phyloP scores from a whole-genome alignment of 2,797 vertebrate genomes.

The Glyptemys insculpta region DNA sequence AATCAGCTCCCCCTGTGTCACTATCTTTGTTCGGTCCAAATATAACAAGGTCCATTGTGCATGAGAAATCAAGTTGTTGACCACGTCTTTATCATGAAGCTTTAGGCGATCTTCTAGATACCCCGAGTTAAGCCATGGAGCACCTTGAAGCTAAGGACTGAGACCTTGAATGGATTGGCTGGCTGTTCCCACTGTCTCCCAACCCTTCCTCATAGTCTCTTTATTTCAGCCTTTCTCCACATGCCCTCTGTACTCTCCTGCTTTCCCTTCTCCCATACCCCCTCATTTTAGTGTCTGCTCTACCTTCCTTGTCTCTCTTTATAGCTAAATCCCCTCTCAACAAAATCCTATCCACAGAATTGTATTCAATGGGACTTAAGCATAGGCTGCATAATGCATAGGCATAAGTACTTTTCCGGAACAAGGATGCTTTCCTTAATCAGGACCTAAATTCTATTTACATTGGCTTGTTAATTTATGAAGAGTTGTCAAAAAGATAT shows the following conservation, averaged over 20 bases:
- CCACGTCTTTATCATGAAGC: background rate
- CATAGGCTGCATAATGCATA: background rate
- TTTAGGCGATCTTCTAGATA: background rate
- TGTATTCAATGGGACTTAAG: constrained; percentile 35
- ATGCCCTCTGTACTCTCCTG: background rate
- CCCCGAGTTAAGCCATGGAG: background rate
- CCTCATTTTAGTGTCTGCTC: background rate
- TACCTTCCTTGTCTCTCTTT: background rate
- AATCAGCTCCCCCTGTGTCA: background rate
- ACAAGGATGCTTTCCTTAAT: constrained; percentile 60
- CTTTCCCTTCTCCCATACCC: background rate
- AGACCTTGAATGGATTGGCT: background rate
- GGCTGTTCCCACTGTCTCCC: background rate
- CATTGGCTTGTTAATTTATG: background rate
- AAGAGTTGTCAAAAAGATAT: constrained; percentile 31
- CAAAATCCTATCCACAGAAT: constrained; percentile 21
- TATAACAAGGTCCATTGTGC: background rate
- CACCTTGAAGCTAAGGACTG: background rate
- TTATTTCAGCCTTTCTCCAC: background rate
- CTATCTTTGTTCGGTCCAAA: background rate
- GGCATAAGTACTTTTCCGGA: constrained; percentile 38
- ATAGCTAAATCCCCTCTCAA: background rate
- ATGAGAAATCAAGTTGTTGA: background rate
- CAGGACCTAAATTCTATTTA: background rate
- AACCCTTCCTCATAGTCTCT: background rate